Conservation (phyloP, 2,113 vertebrate species). For the Vireo altiloquus region DNA sequence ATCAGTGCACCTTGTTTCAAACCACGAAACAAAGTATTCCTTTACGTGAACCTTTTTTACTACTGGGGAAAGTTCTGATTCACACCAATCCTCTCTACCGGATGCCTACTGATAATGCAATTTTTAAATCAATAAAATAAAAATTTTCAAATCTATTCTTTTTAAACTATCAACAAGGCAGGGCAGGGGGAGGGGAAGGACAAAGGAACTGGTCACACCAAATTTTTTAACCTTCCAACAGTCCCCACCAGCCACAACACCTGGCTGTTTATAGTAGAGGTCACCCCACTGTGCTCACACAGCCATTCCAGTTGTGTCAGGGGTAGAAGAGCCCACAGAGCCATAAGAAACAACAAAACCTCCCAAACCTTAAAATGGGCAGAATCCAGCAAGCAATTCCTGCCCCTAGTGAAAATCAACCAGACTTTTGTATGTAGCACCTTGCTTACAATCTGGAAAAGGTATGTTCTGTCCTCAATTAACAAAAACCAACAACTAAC, state of each 20-base stretch:
- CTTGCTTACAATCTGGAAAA: not conserved
- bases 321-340: not conserved
- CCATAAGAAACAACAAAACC: not conserved
- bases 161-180: not conserved
- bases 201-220: not conserved
- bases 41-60: not conserved
- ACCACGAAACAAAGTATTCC: not conserved
- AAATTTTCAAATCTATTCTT: not conserved
- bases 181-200: not conserved
- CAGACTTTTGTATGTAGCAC: not conserved
- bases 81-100: not conserved
- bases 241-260: not conserved
- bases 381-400: not conserved
- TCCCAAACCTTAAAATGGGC: not conserved
- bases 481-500: not conserved
- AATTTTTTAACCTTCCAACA: not conserved
- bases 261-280: slow-evolving; percentile 28
- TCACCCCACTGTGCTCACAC: slow-evolving; percentile 56
- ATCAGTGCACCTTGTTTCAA: not conserved
- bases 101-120: not conserved
- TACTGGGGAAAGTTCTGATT: not conserved
- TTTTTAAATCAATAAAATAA: not conserved
- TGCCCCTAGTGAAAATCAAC: not conserved
- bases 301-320: not conserved
- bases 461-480: not conserved